Evolutionary conservation across 2,797 vertebrate genomes (phyloP).

Genomic region (Bufotes viridis): DNA sequence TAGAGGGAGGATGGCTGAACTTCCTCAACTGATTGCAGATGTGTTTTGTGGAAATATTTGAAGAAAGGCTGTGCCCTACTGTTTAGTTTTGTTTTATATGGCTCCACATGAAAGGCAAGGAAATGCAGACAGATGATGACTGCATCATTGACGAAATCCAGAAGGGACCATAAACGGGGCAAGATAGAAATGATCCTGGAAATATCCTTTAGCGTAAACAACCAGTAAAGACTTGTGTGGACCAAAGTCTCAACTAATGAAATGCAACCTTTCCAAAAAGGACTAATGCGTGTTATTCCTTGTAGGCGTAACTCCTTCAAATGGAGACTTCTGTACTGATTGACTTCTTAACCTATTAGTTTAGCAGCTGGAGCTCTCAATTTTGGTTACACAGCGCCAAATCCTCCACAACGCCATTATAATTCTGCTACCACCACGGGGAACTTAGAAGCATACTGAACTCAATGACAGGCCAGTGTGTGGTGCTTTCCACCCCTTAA

Average conservation of each 20-base stretch:
- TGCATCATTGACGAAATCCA: background rate
- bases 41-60: background rate
- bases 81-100: background rate
- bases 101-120: slow-evolving; percentile 5
- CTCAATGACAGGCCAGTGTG: too few relatives aligned
- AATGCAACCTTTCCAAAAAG: background rate
- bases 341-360: background rate
- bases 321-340: background rate
- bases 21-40: background rate
- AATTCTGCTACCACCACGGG: background rate
- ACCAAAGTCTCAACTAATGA: background rate
- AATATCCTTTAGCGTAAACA: background rate
- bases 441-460: background rate
- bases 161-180: background rate
- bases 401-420: background rate
- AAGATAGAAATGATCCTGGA: background rate
- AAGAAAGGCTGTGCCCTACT: background rate
- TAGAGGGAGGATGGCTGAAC: background rate
- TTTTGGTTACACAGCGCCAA: background rate
- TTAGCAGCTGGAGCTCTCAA: background rate
- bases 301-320: background rate
- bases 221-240: background rate
- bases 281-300: background rate
- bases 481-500: too few relatives aligned
- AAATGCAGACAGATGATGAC: background rate